These are phyloP conservation scores for Samia ricini DNA, from an alignment of 1,140 invertebrate species.

Conservation along the genomic window DNA sequence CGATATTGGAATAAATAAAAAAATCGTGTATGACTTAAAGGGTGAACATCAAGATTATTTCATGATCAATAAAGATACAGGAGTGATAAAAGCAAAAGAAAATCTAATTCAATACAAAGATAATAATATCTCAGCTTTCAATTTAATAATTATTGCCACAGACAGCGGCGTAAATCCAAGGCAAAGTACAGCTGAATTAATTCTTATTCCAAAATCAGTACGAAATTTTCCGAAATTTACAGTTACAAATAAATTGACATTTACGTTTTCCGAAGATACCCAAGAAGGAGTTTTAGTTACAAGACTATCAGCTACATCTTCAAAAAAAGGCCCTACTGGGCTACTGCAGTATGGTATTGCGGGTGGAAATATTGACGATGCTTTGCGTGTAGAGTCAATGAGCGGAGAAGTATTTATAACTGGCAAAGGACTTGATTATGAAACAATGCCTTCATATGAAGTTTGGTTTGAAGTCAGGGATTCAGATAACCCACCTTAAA, in stretches of 20 bases:
- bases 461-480: slow-evolving; percentile 96
- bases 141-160: slow-evolving; percentile 85
- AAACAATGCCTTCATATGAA: slow-evolving; percentile 89
- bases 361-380: slow-evolving; percentile 93
- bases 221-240: slow-evolving; percentile 87
- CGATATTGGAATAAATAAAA: slow-evolving; percentile 88
- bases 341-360: slow-evolving; percentile 90
- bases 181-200: slow-evolving; percentile 83
- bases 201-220: slow-evolving; percentile 84
- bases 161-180: slow-evolving; percentile 82
- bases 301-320: slow-evolving; percentile 83
- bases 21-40: slow-evolving; percentile 86
- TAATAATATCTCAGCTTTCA: slow-evolving; percentile 79
- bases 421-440: slow-evolving; percentile 91
- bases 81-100: slow-evolving; percentile 87
- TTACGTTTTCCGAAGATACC: slow-evolving; percentile 88
- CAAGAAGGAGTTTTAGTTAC: slow-evolving; percentile 85
- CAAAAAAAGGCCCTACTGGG: slow-evolving; percentile 83
- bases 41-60: slow-evolving; percentile 89
- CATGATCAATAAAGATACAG: slow-evolving; percentile 86
- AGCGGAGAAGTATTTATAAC: slow-evolving; percentile 89
- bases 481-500: slow-evolving; percentile 87
- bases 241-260: slow-evolving; percentile 82
- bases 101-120: slow-evolving; percentile 65
- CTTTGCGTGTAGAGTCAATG: slow-evolving; percentile 87